These are phyloP conservation scores for Euglossa dilemma DNA, from an alignment of 1,140 invertebrate species.

Conservation along the genomic window DNA sequence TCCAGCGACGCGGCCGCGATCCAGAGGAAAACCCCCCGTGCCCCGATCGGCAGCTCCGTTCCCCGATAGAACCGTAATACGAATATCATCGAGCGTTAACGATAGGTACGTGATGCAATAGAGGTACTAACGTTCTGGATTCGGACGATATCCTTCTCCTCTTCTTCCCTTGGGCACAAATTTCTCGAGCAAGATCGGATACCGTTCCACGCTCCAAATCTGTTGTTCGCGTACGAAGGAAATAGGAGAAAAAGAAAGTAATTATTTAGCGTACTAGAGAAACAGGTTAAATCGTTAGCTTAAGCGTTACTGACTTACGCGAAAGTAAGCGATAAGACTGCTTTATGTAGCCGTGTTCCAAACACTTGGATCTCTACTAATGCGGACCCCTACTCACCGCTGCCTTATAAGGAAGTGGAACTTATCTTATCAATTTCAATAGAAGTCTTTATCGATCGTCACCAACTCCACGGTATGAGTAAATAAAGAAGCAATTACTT, in stretches of 20 bases:
- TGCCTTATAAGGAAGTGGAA: not conserved
- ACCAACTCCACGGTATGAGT: not conserved
- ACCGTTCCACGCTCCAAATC: too few species aligned
- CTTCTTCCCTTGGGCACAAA: too few species aligned
- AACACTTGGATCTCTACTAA: not conserved
- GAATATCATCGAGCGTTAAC: not conserved
- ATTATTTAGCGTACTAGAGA: not conserved
- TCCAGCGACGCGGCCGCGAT: not conserved
- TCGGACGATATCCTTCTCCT: not conserved
- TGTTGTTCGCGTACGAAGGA: not conserved
- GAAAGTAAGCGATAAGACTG: not conserved
- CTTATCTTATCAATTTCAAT: not conserved
- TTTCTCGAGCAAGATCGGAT: not conserved
- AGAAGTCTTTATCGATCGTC: not conserved
- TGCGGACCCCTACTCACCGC: not conserved
- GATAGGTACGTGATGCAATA: not conserved
- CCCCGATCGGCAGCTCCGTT: not conserved
- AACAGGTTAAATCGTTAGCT: not conserved
- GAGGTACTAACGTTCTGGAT: not conserved
- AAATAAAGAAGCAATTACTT: too few species aligned
- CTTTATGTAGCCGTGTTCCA: not conserved
- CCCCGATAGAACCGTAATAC: too few species aligned
- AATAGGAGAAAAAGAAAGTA: not conserved
- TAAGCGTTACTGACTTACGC: not conserved
- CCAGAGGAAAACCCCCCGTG: not conserved